Percentiles rank a stretch among this genome's conserved stretches.
These are phyloP conservation scores for Elanus axillaris DNA, from an alignment of 2,113 vertebrate genomes.

Conservation along the genomic window DNA sequence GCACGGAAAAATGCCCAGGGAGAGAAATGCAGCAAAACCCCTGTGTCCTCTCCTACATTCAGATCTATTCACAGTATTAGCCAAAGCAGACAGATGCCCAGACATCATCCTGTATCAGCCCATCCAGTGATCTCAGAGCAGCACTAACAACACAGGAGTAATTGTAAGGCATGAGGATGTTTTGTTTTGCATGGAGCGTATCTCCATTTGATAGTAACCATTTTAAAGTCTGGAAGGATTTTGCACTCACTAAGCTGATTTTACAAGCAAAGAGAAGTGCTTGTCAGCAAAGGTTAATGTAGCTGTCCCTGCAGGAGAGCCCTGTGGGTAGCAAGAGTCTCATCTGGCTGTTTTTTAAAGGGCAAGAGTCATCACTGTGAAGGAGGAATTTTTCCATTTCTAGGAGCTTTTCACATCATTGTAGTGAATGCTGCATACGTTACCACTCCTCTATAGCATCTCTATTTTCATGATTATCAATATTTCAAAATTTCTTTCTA, in stretches of 20 bases:
- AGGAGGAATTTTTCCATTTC: constrained; percentile 28
- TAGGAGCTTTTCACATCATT: neutral
- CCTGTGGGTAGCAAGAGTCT: constrained; percentile 51
- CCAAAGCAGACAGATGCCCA: constrained; percentile 31
- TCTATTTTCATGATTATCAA: neutral
- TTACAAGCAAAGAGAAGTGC: constrained; percentile 57
- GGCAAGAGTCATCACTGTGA: constrained; percentile 43
- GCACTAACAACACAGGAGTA: neutral
- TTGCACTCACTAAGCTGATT: constrained; percentile 59
- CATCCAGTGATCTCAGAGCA: neutral
- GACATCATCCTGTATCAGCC: neutral
- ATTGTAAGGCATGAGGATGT: neutral
- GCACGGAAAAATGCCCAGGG: neutral
- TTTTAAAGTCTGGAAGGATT: constrained; percentile 52
- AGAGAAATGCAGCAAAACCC: constrained; percentile 7
- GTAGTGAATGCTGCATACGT: neutral
- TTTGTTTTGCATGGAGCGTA: constrained; percentile 3
- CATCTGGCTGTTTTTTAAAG: constrained; percentile 63
- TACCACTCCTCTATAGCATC: neutral
- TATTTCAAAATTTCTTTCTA: neutral
- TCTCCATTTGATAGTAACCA: constrained; percentile 12
- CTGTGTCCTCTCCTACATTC: neutral
- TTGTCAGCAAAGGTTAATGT: constrained; percentile 66
- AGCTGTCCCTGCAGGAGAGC: constrained; percentile 61
- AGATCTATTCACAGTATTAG: neutral